Conservation (phyloP, 2,113 vertebrate genomes). For the Recurvirostra avosetta region DNA sequence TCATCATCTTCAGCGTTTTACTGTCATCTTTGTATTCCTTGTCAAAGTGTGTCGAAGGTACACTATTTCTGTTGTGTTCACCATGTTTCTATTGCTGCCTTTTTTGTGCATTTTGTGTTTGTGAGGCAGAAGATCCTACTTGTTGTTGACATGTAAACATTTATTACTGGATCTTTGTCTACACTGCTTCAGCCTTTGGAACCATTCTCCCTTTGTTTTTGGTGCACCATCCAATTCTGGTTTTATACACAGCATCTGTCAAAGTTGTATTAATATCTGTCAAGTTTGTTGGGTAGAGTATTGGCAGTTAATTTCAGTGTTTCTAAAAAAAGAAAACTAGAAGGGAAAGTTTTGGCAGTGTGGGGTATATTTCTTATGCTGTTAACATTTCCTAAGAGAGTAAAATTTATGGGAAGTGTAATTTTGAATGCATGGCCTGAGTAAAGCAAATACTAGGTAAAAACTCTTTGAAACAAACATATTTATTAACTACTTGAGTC, state of each 20-base stretch:
- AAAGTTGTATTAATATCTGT: neutral
- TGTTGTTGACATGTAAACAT: neutral
- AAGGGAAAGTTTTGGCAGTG: neutral
- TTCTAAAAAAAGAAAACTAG: neutral
- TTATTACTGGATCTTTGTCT: neutral
- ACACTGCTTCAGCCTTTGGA: neutral
- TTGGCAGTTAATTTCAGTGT: neutral
- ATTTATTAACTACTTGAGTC: neutral
- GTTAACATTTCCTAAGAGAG: neutral
- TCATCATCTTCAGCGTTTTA: neutral
- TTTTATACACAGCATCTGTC: neutral
- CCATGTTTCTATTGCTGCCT: neutral
- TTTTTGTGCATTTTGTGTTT: neutral
- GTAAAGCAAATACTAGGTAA: neutral
- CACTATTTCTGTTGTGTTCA: neutral
- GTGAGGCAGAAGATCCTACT: neutral
- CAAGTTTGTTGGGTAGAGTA: neutral
- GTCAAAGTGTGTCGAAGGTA: neutral
- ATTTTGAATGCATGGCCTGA: neutral
- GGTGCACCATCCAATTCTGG: neutral
- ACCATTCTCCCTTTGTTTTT: neutral
- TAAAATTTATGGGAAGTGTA: neutral
- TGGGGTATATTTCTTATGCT: neutral
- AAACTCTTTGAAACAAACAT: neutral
- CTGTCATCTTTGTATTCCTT: neutral